Base-by-base conservation (phyloP, 1,140 invertebrate species). In the Trinorchestia longiramus region DNA sequence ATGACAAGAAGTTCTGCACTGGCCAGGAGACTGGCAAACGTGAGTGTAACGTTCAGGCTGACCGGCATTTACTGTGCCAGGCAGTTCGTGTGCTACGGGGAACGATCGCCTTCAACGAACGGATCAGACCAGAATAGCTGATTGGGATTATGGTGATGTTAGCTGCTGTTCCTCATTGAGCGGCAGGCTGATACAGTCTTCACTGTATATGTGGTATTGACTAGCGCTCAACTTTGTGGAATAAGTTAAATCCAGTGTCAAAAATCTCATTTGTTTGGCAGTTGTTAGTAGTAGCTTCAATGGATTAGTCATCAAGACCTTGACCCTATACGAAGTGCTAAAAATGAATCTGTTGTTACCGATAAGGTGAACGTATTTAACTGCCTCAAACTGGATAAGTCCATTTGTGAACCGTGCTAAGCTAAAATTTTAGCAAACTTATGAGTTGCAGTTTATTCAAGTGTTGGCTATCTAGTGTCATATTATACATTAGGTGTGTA, bases 1-100 rank as follows among this genome's bases (percentile, higher is more conserved):
- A 98, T 97, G 97, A 98, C 28, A 97, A 97, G 41, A 97, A 97
- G 91, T 97, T 97, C 96, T 98, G 98, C 97, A 96, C 96, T 6
- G 97, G 97, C 95, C 97, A 98, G 17, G 97, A 97, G 15, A 97
- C 97, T 43, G 98, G 98, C 88, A 97, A 98, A 95, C 98, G 98
- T 96, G 97, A 97, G 97, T 97, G 36, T 53, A 19, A 53, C 19
- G 47, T 19, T 53, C 47, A 53, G 47, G 47, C 19, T 53, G 6
- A 53, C 47, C 6, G 47, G 47, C 19, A 6, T 53, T 53, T 19
- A 53, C 19, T 53, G 19, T 11, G 19, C 47, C 8, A 53, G 47
- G 19, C 47, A 6, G 47, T 19, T 19, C 8, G 47, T n/a, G n/a
- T n/a, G n/a, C n/a, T 19, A 53, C 8, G 19, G 47, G 47, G 19